Evolutionary conservation across 2,113 vertebrate genomes (phyloP).

Genomic region (Ploceus nigricollis): DNA sequence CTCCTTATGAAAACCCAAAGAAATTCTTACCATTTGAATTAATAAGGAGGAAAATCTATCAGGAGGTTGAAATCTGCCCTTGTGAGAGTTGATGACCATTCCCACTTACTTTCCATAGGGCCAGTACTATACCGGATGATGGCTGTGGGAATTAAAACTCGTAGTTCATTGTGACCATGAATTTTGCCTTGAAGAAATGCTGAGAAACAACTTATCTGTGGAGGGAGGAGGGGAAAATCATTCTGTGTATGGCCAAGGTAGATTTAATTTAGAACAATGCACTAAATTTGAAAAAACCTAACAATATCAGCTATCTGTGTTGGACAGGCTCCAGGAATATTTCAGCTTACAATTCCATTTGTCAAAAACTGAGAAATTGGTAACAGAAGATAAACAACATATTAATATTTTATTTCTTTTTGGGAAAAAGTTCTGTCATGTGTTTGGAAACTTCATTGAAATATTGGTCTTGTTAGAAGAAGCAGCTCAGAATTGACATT

Average conservation of each 20-base stretch:
- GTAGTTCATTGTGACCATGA: background rate
- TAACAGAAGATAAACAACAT: background rate
- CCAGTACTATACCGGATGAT: background rate
- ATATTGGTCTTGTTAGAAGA: background rate
- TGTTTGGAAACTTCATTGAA: background rate
- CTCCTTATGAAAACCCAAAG: background rate
- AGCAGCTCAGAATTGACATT: background rate
- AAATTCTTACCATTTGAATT: background rate
- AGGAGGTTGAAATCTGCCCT: background rate
- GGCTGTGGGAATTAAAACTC: background rate
- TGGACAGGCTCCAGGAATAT: background rate
- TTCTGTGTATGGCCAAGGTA: background rate
- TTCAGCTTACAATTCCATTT: background rate
- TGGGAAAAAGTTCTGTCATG: background rate
- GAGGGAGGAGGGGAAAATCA: background rate
- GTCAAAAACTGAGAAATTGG: background rate
- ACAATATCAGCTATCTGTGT: background rate
- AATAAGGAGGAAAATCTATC: background rate
- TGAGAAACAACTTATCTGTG: background rate
- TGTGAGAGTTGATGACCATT: background rate
- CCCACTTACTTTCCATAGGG: background rate
- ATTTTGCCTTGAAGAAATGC: background rate
- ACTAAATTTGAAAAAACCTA: background rate
- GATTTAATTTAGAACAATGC: background rate
- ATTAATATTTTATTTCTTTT: slow-evolving; percentile 5